Evolutionary conservation across 2,797 vertebrate species (phyloP).

Genomic region (Sarcoramphus papa): DNA sequence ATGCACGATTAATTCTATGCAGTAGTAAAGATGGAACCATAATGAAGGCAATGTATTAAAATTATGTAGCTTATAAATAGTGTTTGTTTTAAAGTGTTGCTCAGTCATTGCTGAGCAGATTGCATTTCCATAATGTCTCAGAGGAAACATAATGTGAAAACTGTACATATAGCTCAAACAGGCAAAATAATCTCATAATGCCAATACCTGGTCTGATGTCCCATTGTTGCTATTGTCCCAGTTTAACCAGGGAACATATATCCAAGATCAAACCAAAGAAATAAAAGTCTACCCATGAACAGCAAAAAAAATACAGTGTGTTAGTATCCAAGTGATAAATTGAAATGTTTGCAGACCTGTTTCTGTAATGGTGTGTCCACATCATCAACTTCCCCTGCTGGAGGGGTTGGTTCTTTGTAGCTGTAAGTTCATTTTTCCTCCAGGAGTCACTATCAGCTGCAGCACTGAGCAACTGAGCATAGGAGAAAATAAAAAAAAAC

Average conservation of each 20-base stretch:
- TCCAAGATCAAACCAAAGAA: background rate
- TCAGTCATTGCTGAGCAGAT: background rate
- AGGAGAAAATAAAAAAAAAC: background rate
- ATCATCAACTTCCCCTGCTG: background rate
- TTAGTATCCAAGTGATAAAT: background rate
- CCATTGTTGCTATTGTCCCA: background rate
- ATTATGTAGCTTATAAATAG: background rate
- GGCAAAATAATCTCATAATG: background rate
- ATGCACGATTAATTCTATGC: background rate
- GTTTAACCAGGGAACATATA: background rate
- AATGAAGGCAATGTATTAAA: background rate
- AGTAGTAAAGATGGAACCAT: background rate
- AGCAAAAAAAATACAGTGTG: background rate
- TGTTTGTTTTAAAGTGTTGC: background rate
- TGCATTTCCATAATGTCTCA: background rate
- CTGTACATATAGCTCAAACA: background rate
- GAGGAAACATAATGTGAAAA: background rate
- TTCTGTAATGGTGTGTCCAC: background rate
- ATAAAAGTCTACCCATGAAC: background rate
- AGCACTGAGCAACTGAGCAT: background rate
- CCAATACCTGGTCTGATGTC: background rate
- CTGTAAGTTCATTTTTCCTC: background rate
- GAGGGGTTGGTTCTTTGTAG: background rate
- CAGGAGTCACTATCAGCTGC: background rate
- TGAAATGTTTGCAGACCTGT: background rate